Base-by-base conservation (phyloP, 2,888 invertebrate genomes). In the Pseudococcus longispinus region DNA sequence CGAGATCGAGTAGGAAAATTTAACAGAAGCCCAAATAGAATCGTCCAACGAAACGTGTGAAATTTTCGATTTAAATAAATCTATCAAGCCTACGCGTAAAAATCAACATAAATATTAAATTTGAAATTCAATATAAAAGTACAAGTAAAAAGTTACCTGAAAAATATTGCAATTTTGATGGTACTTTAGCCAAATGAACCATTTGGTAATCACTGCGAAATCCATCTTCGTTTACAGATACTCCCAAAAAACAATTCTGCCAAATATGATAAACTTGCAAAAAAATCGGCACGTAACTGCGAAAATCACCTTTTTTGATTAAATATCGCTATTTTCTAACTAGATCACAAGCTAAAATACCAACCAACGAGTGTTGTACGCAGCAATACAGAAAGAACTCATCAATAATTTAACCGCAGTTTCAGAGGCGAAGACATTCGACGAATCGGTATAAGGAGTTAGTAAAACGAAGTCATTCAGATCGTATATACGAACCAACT, bases 21-120 rank as follows among this genome's bases (percentile, higher is more conserved):
- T 88, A 29, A 95, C 94, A 70, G 95, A 83, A 93, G 91, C 83
- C 92, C 92, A 80, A 89, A 89, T 90, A 23, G 92, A 93, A 70
- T 93, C 93, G 9, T 60, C 82, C 11, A 82, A 94, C 90, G 88
- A 93, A 91, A 91, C 95, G 96, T n/a, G 95, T 95, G 90, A 95
- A 94, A 95, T 93, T 93, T 96, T 98, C 32, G 95, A 95, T 91
- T 97, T 97, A 90, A 99, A 98, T 88, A 98, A 91, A 89, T 95
- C 94, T 60, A 97, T 91, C 83, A 98, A 92, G 3, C 94, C 94
- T 89, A 90, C 55, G 55, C 2, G 55, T 29, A 55, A 51, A 51
- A 77, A 32, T 80, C 29, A 55, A 9, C 8, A 60, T n/a, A 37
- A 65, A 55, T 84, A 83, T 51, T 1, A 51, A n/a, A 51, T 15